Base-by-base conservation (phyloP, 2,888 invertebrate species). In the Homarus gammarus region DNA sequence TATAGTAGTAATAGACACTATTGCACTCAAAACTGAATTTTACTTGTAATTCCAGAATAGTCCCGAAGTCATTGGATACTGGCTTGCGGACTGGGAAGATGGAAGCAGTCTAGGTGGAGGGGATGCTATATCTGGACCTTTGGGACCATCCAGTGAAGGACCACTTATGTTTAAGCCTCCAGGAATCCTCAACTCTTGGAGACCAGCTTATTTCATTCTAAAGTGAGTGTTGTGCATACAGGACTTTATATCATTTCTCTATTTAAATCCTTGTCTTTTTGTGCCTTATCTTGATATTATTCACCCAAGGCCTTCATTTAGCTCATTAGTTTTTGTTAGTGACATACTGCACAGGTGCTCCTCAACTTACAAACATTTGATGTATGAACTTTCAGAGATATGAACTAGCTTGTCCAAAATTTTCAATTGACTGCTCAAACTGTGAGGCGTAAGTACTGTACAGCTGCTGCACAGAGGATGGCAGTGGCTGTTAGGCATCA, bases 11-110 rank as follows among this genome's bases (percentile, higher is more conserved):
- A n/a, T n/a, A n/a, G n/a, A n/a, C n/a, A n/a, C n/a, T n/a, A n/a
- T n/a, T n/a, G n/a, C n/a, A n/a, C n/a, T n/a, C n/a, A n/a, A n/a
- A n/a, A n/a, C n/a, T n/a, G 33, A 22, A 15, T 33, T 10, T 51
- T 40, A n/a, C 12, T 31, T 51, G 10, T 73, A 36, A n/a, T 51
- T 68, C 12, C 84, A 90, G 90, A 72, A 64, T 3, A 49, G 40
- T 6, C 83, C 84, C 33, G 73, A 72, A 36, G 81, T 91, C 27
- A 75, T 88, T 64, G 84, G 84, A 15, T 84, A 85, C 40, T 91
- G 91, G 91, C 38, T 91, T 77, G 91, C 77, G 56, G 91, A 91
- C 70, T 91, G 91, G 91, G 91, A 91, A 72, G 88, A 88, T 77
- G 91, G 91, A 33, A 81, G 82, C 77, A 81, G 91, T 51, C 72